These are phyloP conservation scores for Watsonalla binaria DNA, from an alignment of 2,888 invertebrate genomes.

Conservation along the genomic window DNA sequence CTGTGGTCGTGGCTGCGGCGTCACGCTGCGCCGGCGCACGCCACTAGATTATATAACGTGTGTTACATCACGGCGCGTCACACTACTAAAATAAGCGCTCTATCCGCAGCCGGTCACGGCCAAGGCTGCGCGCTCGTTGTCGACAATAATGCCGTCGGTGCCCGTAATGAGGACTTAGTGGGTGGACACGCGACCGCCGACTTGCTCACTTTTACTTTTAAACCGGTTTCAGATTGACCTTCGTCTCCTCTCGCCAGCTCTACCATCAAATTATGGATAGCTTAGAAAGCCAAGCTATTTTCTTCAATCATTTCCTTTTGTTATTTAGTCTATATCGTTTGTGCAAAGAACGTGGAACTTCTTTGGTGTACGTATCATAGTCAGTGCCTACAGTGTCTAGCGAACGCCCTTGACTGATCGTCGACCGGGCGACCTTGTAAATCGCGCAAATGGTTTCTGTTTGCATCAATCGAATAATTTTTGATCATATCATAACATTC, in stretches of 20 bases:
- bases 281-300: conserved; percentile 13
- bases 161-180: conserved; percentile 74
- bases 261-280: conserved; percentile 30
- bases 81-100: conserved; percentile 72
- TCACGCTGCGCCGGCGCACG: conserved; percentile 49
- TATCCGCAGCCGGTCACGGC: conserved; percentile 73
- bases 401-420: conserved; percentile 73
- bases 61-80: conserved; percentile 72
- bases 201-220: conserved; percentile 72
- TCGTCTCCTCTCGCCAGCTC: conserved; percentile 36
- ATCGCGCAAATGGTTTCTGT: conserved; percentile 62
- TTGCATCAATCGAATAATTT: conserved; percentile 61
- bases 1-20: conserved; percentile 30
- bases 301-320: conserved; percentile 7
- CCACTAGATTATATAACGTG: conserved; percentile 59
- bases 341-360: conserved; percentile 27
- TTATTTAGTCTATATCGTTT: neutral
- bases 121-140: conserved; percentile 70
- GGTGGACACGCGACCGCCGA: conserved; percentile 65
- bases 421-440: conserved; percentile 72
- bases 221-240: conserved; percentile 65
- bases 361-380: conserved; percentile 32
- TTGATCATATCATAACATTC: conserved; percentile 27
- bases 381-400: conserved; percentile 55
- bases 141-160: conserved; percentile 64